Evolutionary conservation across 2,888 invertebrate species (phyloP).

Genomic region (Melinaea marsaeus): DNA sequence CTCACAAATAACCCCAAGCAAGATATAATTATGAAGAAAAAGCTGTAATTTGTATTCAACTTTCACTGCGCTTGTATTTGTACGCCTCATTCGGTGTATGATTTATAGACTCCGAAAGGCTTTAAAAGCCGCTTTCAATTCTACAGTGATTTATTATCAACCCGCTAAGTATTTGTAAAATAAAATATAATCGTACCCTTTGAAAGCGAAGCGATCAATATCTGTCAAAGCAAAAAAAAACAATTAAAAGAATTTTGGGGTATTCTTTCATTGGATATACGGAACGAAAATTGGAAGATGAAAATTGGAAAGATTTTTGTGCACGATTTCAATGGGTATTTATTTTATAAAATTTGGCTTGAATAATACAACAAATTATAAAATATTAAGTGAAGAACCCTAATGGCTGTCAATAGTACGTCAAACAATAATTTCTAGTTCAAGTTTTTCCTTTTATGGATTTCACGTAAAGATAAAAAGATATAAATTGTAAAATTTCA

Average conservation of each 20-base stretch:
- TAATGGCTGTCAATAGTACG: no score
- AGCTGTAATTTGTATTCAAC: slow-evolving; percentile 31
- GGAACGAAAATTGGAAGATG: slow-evolving; percentile 66
- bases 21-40: slow-evolving; percentile 26
- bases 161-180: slow-evolving; percentile 59
- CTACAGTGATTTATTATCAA: slow-evolving; percentile 64
- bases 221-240: slow-evolving; percentile 67
- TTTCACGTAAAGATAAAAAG: slow-evolving; percentile 2
- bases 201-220: slow-evolving; percentile 40
- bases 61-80: slow-evolving; percentile 35
- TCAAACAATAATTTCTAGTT: no score
- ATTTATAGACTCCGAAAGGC: slow-evolving; percentile 61
- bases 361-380: no score
- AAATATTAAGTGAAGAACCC: no score
- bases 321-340: slow-evolving; percentile 52
- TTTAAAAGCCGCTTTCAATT: slow-evolving; percentile 32
- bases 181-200: slow-evolving; percentile 62
- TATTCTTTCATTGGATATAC: slow-evolving; percentile 65
- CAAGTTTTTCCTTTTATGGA: neutral
- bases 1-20: no score
- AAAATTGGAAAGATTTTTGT: slow-evolving; percentile 57
- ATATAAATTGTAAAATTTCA: slow-evolving; percentile 6
- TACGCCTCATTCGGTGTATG: slow-evolving; percentile 55
- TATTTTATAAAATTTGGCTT: slow-evolving; percentile 46
- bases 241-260: slow-evolving; percentile 60